Conservation (phyloP, 2,797 vertebrate genomes). For the Coccyzus lansbergi region DNA sequence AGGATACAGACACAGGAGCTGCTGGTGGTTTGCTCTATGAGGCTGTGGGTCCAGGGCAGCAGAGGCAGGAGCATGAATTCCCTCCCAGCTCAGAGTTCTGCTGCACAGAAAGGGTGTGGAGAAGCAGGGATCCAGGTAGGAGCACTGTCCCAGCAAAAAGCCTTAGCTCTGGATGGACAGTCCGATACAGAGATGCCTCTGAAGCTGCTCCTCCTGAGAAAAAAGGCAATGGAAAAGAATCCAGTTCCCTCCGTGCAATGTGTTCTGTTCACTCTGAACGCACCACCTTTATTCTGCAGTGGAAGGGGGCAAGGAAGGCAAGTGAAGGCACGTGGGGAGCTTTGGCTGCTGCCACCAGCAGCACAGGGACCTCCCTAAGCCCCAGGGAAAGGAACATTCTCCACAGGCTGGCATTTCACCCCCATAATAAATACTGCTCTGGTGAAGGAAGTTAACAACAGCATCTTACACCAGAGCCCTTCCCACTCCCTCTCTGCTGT, state of each 20-base stretch:
- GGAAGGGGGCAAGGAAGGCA: not conserved
- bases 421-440: rapidly evolving
- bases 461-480: rapidly evolving
- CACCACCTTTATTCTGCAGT: not conserved
- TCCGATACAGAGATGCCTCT: not conserved
- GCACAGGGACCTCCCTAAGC: not conserved
- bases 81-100: not conserved
- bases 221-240: rapidly evolving
- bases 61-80: not conserved
- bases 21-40: rapidly evolving
- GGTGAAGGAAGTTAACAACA: rapidly evolving
- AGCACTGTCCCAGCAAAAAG: no score
- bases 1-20: not conserved
- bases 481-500: rapidly evolving
- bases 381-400: not conserved
- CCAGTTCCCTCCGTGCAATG: rapidly evolving
- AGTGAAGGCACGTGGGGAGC: rapidly evolving
- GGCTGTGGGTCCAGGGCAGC: not conserved
- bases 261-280: rapidly evolving
- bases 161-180: rapidly evolving
- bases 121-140: not conserved
- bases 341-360: not conserved
- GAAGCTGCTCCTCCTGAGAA: not conserved
- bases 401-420: rapidly evolving
- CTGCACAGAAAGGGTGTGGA: not conserved